Conservation (phyloP, 2,797 vertebrate genomes). For the Glyptemys insculpta region DNA sequence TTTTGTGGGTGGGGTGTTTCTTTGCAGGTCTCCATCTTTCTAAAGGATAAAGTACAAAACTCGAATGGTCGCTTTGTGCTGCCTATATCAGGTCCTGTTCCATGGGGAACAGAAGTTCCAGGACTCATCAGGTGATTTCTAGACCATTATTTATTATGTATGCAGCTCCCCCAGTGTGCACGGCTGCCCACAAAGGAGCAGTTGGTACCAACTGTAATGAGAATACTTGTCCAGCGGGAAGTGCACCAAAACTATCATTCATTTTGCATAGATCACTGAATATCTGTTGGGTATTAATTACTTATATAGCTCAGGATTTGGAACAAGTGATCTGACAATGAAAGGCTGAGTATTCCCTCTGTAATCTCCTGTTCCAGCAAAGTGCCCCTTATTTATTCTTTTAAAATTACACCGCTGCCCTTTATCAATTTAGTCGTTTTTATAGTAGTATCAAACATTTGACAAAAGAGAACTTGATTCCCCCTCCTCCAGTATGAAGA, state of each 20-base stretch:
- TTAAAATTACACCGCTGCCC: neutral
- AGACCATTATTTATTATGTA: neutral
- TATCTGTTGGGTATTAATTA: neutral
- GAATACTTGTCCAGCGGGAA: neutral
- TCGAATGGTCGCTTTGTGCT: constrained; percentile 97
- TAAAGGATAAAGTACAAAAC: constrained; percentile 98
- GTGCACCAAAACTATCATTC: neutral
- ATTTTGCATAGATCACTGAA: neutral
- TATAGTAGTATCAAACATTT: neutral
- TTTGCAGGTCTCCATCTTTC: constrained; percentile 95
- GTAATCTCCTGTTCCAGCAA: neutral
- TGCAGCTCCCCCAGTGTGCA: accelerated
- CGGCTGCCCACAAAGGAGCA: neutral
- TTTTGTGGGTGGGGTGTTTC: neutral
- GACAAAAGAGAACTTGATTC: neutral
- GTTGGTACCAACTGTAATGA: neutral
- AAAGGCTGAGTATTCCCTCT: neutral
- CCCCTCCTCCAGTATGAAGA: neutral
- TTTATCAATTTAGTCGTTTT: neutral
- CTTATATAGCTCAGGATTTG: neutral
- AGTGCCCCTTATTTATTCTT: neutral
- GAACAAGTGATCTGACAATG: neutral
- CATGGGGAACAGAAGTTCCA: constrained; percentile 92
- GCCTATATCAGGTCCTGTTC: constrained; percentile 92
- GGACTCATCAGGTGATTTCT: constrained; percentile 91